These are phyloP conservation scores for Chloromyia formosa DNA, from an alignment of 2,888 invertebrate genomes.

Conservation along the genomic window DNA sequence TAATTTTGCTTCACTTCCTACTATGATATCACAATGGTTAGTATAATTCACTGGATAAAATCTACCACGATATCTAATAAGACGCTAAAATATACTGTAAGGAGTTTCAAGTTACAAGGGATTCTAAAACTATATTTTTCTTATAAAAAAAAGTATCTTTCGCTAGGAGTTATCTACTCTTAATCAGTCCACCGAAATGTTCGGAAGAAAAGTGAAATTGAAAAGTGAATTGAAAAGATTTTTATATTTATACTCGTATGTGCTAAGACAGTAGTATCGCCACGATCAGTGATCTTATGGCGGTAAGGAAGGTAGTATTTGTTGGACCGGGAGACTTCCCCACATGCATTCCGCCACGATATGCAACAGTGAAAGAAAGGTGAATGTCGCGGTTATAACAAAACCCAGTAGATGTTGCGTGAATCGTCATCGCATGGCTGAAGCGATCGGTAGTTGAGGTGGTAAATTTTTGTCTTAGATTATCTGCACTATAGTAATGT, in stretches of 20 bases:
- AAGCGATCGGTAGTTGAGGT: neutral
- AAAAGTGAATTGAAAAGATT: constrained; percentile 46
- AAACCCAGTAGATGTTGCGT: neutral
- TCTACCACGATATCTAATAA: neutral
- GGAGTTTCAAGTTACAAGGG: too few relatives aligned
- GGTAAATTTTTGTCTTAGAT: constrained; percentile 5
- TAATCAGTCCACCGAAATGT: constrained; percentile 28
- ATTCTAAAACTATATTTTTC: too few relatives aligned
- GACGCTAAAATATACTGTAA: too few relatives aligned
- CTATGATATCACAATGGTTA: too few relatives aligned
- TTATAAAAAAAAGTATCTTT: too few relatives aligned
- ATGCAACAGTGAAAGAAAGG: constrained; percentile 31
- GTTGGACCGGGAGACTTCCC: constrained; percentile 9
- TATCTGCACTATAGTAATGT: neutral
- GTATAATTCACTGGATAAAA: neutral
- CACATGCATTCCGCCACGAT: constrained; percentile 1
- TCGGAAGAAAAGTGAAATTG: constrained; percentile 48
- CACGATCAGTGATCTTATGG: constrained; percentile 26
- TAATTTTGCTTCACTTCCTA: too few relatives aligned
- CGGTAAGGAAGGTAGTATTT: constrained; percentile 21
- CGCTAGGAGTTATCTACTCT: too few relatives aligned
- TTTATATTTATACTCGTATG: constrained; percentile 47
- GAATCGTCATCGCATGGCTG: constrained; percentile 7
- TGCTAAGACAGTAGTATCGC: neutral
- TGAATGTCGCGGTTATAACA: constrained; percentile 15